These are phyloP conservation scores for Platyrinchus mystaceus DNA, from an alignment of 2,797 vertebrate genomes.

Conservation along the genomic window DNA sequence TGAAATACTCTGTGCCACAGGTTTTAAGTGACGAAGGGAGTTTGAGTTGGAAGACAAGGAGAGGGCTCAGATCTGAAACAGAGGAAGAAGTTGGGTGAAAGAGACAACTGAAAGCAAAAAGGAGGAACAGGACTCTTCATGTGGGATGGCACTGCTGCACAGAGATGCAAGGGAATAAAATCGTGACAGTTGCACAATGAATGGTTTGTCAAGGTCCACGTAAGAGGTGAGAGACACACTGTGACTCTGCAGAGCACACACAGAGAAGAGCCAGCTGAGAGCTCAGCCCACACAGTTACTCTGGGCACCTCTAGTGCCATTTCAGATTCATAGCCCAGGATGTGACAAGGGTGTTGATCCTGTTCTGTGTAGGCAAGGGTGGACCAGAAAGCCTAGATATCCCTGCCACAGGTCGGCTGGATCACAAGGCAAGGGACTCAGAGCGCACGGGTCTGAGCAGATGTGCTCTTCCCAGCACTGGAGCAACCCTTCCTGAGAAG, in stretches of 20 bases:
- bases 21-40: background rate
- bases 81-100: background rate
- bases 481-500: background rate
- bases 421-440: background rate
- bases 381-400: background rate
- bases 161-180: background rate
- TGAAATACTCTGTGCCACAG: background rate
- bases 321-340: background rate
- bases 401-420: background rate
- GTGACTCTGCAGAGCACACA: background rate
- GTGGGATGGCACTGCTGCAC: fast-evolving
- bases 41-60: background rate
- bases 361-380: background rate
- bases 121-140: background rate
- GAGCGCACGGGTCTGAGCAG: background rate
- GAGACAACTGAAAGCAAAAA: background rate
- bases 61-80: background rate
- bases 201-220: background rate
- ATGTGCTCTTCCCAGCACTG: background rate
- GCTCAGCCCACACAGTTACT: background rate
- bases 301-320: background rate
- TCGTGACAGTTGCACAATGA: background rate
- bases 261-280: background rate
- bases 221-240: background rate
- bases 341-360: background rate